A percentile compares a stretch with the other conserved stretches of the same genome.
phyloP scores from a whole-genome alignment of 2,888 invertebrate species.

The Crioceris asparagi region DNA sequence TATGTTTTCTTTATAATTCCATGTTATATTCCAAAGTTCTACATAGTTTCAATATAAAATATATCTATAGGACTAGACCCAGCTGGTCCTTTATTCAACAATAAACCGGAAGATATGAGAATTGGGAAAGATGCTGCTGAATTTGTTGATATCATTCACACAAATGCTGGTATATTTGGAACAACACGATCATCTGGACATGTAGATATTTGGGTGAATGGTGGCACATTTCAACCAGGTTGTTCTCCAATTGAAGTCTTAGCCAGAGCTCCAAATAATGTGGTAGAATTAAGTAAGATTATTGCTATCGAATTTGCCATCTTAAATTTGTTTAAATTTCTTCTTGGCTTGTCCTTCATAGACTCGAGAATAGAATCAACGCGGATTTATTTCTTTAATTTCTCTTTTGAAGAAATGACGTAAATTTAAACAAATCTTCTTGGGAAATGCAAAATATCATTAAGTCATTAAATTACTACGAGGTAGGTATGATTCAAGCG shows the following conservation, averaged over 20 bases:
- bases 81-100: slow-evolving; percentile 14
- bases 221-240: slow-evolving; percentile 16
- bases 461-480: too few species aligned
- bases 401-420: too few species aligned
- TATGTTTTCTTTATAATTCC: too few species aligned
- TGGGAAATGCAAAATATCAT: too few species aligned
- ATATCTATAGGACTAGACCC: slow-evolving; percentile 20
- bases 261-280: slow-evolving; percentile 9
- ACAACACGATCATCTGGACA: slow-evolving; percentile 8
- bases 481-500: too few species aligned
- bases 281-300: slow-evolving; percentile 13
- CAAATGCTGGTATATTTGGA: slow-evolving; percentile 16
- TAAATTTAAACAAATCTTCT: too few species aligned
- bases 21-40: too few species aligned
- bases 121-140: slow-evolving; percentile 14
- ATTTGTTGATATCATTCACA: slow-evolving; percentile 17
- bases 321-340: slow-evolving; percentile 1
- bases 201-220: slow-evolving; percentile 18
- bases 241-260: slow-evolving; percentile 9
- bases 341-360: too few species aligned
- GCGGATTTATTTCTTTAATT: too few species aligned
- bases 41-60: too few species aligned
- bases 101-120: slow-evolving; percentile 5
- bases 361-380: too few species aligned
- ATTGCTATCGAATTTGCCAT: neutral